These are phyloP conservation scores for Pseudolycoriella hygida DNA, from an alignment of 2,888 invertebrate species.

Conservation along the genomic window DNA sequence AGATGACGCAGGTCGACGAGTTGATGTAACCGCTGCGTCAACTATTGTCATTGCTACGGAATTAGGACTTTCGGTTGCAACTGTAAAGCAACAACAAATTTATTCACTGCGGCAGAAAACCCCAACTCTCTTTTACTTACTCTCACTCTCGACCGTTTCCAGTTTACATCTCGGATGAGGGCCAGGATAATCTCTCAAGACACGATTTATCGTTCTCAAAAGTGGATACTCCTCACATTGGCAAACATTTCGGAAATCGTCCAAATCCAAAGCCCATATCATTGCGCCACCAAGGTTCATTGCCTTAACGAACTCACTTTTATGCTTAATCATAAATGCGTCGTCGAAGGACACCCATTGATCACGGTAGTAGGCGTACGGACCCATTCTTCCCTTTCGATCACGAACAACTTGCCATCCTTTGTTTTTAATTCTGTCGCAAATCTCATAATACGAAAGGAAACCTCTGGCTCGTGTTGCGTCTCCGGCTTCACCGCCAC, in stretches of 20 bases:
- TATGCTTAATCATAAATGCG: conserved; percentile 61
- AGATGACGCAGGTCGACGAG: too few species aligned
- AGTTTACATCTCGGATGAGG: conserved; percentile 44
- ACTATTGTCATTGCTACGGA: too few species aligned
- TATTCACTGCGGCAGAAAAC: too few species aligned
- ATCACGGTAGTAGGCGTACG: conserved; percentile 64
- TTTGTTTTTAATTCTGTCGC: conserved; percentile 52
- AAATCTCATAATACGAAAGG: conserved; percentile 79
- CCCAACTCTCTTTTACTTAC: conserved; percentile 1
- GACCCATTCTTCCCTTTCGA: conserved; percentile 65
- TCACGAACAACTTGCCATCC: conserved; percentile 69
- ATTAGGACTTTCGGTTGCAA: too few species aligned
- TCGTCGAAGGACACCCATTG: conserved; percentile 94
- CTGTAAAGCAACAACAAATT: not conserved
- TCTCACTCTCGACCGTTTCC: conserved; percentile 16
- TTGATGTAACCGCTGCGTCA: too few species aligned
- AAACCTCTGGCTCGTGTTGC: conserved; percentile 77
- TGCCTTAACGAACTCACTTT: conserved; percentile 61
- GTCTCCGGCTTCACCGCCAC: conserved; percentile 78
- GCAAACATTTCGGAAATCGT: conserved; percentile 69
- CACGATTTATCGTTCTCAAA: conserved; percentile 61
- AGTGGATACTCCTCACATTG: conserved; percentile 69
- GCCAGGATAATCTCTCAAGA: conserved; percentile 47
- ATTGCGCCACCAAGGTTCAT: conserved; percentile 72
- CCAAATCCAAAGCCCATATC: conserved; percentile 80